Conservation (phyloP, 2,888 invertebrate species). For the Nomada hirtipes region DNA sequence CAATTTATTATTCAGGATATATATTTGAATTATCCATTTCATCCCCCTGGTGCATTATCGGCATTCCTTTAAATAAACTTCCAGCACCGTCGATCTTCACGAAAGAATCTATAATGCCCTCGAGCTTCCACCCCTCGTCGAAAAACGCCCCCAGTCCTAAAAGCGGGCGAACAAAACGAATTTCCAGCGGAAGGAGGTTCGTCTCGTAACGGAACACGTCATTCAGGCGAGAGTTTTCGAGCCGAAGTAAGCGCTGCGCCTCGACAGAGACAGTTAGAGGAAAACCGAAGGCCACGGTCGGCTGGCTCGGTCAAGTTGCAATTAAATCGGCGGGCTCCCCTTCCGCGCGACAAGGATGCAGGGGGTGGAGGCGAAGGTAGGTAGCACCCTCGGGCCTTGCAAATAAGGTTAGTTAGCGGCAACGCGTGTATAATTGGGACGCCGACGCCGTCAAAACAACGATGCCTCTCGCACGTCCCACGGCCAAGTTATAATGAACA, state of each 20-base stretch:
- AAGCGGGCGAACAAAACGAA: slow-evolving; percentile 8
- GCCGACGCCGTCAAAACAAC: slow-evolving; percentile 75
- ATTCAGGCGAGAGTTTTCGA: slow-evolving; percentile 43
- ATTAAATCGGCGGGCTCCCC: slow-evolving; percentile 73
- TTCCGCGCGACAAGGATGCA: slow-evolving; percentile 12
- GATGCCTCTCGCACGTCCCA: slow-evolving; percentile 71
- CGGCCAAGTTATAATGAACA: slow-evolving; percentile 80
- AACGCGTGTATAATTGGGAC: slow-evolving; percentile 81
- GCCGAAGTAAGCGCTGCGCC: neutral
- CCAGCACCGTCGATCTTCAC: too few relatives aligned
- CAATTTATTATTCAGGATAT: too few relatives aligned
- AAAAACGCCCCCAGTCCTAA: neutral
- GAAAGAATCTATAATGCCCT: neutral
- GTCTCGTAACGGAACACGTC: slow-evolving; percentile 34
- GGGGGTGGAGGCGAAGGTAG: slow-evolving; percentile 27
- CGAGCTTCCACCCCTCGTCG: neutral
- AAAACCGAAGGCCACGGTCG: slow-evolving; percentile 44
- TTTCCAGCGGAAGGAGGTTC: slow-evolving; percentile 9
- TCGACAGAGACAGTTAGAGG: slow-evolving; percentile 17
- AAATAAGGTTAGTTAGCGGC: slow-evolving; percentile 82
- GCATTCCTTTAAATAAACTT: too few relatives aligned
- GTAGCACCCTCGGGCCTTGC: slow-evolving; percentile 71
- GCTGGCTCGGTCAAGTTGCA: slow-evolving; percentile 74
- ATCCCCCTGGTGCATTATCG: too few relatives aligned
- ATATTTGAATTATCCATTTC: too few relatives aligned